Base-by-base conservation (phyloP, 2,888 invertebrate genomes). In the Limnephilus auricula region DNA sequence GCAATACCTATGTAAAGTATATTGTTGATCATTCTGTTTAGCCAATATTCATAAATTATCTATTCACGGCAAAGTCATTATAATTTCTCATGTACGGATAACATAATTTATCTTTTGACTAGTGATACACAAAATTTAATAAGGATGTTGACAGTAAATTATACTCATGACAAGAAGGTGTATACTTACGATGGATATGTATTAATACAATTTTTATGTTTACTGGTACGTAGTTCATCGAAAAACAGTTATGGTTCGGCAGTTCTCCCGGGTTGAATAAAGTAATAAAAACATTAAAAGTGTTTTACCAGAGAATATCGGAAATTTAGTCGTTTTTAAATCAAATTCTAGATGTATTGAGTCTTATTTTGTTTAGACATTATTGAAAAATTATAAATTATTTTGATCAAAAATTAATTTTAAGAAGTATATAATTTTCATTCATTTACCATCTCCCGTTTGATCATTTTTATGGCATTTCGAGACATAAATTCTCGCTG, bases 1-100 rank as follows among this genome's bases (percentile, higher is more conserved):
- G 80, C 80, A 30, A 82, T 89, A 89, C 34, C 31, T 89, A 82
- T 65, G 65, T 25, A 65, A 25, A 89, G 82, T 50, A 82, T 82
- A 82, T 82, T 82, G 80, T 37, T 45, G 86, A 45, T 50, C 86
- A 86, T 86, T 86, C 18, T 50, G 50, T 86, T 65, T 50, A 86
- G 6, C 32, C 65, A 50, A 31, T 84, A 32, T 84, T 84, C 84
- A 84, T 84, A 84, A 84, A 84, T 84, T 84, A 37, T 40, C 25
- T 31, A 84, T 84, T 32, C 84, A 84, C 31, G n/a, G 40, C 34
- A 25, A 84, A 40, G 84, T 84, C 37, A 84, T 84, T 31, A 32
- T 80, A 32, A 31, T 31, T 30, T 80, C 30, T 18, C 32, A 65
- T 65, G 18, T 65, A 65, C 25, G 65, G 65, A 65, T 65, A 65